Evolutionary conservation across 2,797 vertebrate genomes (phyloP).

Genomic region (Sphaeramia orbicularis): DNA sequence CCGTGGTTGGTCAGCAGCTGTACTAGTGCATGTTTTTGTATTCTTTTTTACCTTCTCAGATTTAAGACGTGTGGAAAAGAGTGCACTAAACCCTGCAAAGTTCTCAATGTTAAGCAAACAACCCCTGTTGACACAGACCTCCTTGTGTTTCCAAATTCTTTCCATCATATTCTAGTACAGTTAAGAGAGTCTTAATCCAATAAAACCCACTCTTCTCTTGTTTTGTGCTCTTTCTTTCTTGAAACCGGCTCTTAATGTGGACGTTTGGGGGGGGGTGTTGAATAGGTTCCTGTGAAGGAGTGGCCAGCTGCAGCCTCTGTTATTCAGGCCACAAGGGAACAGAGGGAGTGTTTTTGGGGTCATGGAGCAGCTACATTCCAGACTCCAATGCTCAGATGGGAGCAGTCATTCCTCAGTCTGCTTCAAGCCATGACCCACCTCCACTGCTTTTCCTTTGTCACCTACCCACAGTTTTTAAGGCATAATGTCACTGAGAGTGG

Average conservation of each 20-base stretch:
- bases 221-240: constrained; percentile 56
- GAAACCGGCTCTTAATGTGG: constrained; percentile 43
- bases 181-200: constrained; percentile 81
- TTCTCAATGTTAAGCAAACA: constrained; percentile 77
- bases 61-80: constrained; percentile 55
- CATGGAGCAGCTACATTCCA: constrained; percentile 77
- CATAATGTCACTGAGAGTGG: constrained; percentile 41
- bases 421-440: constrained; percentile 35
- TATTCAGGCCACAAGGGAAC: constrained; percentile 62
- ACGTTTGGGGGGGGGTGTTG: constrained; percentile 16
- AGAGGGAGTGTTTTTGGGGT: constrained; percentile 72
- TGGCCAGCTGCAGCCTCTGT: constrained; percentile 70
- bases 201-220: constrained; percentile 69
- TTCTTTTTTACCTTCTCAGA: constrained; percentile 42
- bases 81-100: constrained; percentile 51
- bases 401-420: constrained; percentile 55
- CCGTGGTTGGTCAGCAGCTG: constrained; percentile 58
- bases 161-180: constrained; percentile 75
- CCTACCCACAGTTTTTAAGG: constrained; percentile 35
- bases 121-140: constrained; percentile 75
- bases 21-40: constrained; percentile 29
- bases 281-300: constrained; percentile 61
- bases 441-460: constrained; percentile 40
- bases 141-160: constrained; percentile 74
- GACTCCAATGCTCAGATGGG: constrained; percentile 57